Evolutionary conservation across 2,113 vertebrate species (phyloP).

Genomic region (Nyctibius bracteatus): DNA sequence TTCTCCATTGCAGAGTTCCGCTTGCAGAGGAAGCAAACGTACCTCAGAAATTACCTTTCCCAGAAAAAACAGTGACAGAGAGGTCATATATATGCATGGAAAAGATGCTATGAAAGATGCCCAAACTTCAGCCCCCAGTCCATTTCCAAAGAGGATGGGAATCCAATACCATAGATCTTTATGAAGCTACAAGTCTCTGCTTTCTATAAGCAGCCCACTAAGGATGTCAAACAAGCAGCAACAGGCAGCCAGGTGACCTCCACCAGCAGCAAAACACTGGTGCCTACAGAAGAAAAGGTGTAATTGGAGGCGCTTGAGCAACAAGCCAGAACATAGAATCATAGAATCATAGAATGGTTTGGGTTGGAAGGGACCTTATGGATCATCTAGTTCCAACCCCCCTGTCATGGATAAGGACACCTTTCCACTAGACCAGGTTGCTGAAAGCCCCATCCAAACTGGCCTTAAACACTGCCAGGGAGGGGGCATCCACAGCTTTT

Average conservation of each 20-base stretch:
- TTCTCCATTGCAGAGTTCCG: not conserved
- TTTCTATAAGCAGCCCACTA: not conserved
- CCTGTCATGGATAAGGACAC: too few species aligned
- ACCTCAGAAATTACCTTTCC: not conserved
- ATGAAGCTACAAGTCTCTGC: not conserved
- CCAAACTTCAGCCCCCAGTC: not conserved
- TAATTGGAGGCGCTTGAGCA: not conserved
- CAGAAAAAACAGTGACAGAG: not conserved
- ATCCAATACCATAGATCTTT: not conserved
- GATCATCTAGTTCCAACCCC: too few species aligned
- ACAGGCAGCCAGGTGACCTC: not conserved
- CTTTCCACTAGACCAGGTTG: too few species aligned
- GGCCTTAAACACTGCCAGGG: too few species aligned
- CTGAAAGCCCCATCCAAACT: too few species aligned
- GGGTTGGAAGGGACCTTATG: too few species aligned
- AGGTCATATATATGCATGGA: not conserved
- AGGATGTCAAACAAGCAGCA: not conserved
- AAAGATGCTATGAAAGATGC: not conserved
- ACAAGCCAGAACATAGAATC: not conserved
- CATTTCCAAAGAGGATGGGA: not conserved
- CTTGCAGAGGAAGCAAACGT: not conserved
- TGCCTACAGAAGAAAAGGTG: not conserved
- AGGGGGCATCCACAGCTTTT: too few species aligned
- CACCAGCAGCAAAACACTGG: not conserved
- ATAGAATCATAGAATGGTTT: too few species aligned